Conservation (phyloP, 2,113 vertebrate species). For the Malurus cyaneus region DNA sequence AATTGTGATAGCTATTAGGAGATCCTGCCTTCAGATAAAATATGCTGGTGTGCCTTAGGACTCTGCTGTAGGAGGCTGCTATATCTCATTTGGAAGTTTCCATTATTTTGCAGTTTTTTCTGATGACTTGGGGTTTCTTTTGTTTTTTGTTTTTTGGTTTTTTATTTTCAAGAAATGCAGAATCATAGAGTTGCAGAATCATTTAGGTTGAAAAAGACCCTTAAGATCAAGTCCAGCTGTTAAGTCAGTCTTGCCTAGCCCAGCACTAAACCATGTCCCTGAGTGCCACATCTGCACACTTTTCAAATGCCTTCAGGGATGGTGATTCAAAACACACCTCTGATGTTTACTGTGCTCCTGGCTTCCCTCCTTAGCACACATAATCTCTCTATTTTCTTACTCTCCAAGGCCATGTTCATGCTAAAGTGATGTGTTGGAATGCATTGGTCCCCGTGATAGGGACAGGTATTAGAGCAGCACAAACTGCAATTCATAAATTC, state of each 20-base stretch:
- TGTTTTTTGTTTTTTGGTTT: not conserved
- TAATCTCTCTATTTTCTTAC: not conserved
- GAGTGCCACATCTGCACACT: rapidly evolving
- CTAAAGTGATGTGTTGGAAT: not conserved
- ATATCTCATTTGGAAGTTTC: not conserved
- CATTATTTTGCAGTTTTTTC: not conserved
- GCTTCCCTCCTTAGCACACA: not conserved
- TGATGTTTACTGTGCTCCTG: not conserved
- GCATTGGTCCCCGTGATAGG: not conserved
- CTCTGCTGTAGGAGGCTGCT: not conserved
- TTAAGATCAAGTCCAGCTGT: rapidly evolving
- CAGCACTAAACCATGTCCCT: not conserved
- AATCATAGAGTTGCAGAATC: not conserved
- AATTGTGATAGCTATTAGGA: not conserved
- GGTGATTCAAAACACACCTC: not conserved
- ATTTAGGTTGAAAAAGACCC: not conserved
- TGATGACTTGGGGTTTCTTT: rapidly evolving
- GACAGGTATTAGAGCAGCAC: not conserved
- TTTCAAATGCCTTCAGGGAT: not conserved
- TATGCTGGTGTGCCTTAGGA: not conserved
- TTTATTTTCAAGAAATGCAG: not conserved
- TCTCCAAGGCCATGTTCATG: not conserved
- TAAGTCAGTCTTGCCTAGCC: rapidly evolving
- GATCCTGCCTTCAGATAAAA: not conserved
- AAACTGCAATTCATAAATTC: not conserved